A percentile compares a stretch with the other conserved stretches of the same genome.
Conservation (phyloP, 1,140 invertebrate genomes). For the Nixonia krombeini region DNA sequence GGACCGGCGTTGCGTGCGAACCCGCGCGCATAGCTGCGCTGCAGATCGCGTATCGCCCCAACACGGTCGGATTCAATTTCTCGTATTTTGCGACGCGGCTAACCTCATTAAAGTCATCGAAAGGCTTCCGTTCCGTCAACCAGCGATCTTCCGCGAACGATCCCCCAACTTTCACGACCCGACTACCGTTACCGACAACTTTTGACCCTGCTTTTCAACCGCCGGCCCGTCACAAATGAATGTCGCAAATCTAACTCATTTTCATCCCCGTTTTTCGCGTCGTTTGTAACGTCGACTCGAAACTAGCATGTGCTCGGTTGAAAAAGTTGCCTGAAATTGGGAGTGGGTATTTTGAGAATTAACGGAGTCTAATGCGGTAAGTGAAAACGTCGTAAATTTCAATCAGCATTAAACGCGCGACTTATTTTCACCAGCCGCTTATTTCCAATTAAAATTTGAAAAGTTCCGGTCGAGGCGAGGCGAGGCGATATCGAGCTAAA, state of each 20-base stretch:
- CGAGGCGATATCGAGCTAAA: conserved; percentile 5
- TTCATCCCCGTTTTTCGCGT: too few species aligned
- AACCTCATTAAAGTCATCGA: conserved; percentile 9
- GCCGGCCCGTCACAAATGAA: conserved; percentile 13
- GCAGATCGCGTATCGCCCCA: too few species aligned
- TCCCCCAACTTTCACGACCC: neutral
- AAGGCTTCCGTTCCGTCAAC: neutral
- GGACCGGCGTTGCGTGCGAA: too few species aligned
- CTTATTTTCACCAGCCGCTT: too few species aligned
- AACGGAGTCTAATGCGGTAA: too few species aligned
- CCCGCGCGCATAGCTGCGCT: conserved; percentile 1
- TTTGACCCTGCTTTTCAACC: too few species aligned
- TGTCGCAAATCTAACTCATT: too few species aligned
- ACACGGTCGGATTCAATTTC: conserved; percentile 33
- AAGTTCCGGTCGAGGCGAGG: conserved; percentile 8
- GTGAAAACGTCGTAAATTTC: neutral
- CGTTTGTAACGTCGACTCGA: too few species aligned
- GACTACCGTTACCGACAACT: too few species aligned
- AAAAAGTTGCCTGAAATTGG: too few species aligned
- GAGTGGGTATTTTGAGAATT: too few species aligned
- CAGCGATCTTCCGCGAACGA: neutral
- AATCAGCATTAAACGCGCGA: neutral
- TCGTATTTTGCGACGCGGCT: conserved; percentile 10
- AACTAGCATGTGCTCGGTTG: too few species aligned
- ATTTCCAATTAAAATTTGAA: conserved; percentile 5